Evolutionary conservation across 2,888 invertebrate species (phyloP), one percentile per base, ranked within the genome.

Genomic region (Panzeria rudis): DNA sequence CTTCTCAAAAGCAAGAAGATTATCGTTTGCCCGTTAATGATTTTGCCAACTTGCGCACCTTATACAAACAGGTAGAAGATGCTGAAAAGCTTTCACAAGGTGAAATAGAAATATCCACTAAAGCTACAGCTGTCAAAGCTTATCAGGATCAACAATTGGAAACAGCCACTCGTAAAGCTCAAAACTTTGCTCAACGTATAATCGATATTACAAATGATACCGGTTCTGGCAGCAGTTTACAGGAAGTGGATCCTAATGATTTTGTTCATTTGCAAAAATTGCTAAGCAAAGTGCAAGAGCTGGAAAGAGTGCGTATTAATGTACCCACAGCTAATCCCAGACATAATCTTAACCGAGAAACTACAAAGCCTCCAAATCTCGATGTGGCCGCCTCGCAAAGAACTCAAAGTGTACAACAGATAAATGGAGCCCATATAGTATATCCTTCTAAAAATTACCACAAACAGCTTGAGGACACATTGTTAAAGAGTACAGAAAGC

Each of bases 231-330:
- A 86, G 86, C 4, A 88, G 90, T 75, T 83, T 90, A 44, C 89
- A 87, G 15, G 89, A 90, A 20, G 91, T 91, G 0, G 92, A 93
- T 47, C 93, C 94, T 44, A 94, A 94, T 62, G 94, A 95, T 86
- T 93, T 93, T 61, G 90, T 93, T 25, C 93, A 93, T 86, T 87
- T 94, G 11, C 93, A 93, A 61, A 93, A 93, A 88, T 88, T 94
- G 3, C 88, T 94, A 41, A 92, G 92, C 54, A 93, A 94, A 56
- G 93, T 94, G 7, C 90, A 91, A 69, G 92, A 92, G 54, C 72
- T 92, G 54, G 91, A 92, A 73, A 89, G 92, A 1, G 91, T 91
- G 0, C 89, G 90, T 62, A 87, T 91, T n/a, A 89, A 87, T 54
- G 84, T 86, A 7, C 88, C 86, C 2, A 83, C 83, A 47, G 44